A percentile compares a stretch with the other conserved stretches of the same genome.
These are phyloP conservation scores for Magallana angulata DNA, from an alignment of 1,140 invertebrate species.

Conservation along the genomic window DNA sequence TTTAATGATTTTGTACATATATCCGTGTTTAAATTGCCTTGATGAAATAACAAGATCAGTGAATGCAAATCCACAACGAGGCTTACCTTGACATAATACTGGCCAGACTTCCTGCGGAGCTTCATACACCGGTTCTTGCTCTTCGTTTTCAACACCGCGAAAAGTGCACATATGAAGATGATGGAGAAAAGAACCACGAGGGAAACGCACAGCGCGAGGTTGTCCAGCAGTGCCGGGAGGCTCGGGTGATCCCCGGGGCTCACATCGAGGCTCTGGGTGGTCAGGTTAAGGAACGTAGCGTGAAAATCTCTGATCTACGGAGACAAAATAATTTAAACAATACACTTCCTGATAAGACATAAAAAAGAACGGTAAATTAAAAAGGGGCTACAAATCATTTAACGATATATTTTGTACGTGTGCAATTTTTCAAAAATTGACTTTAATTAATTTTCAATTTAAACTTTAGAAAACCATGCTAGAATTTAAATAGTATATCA, in stretches of 20 bases:
- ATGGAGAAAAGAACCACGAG: background rate
- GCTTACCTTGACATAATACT: slow-evolving; percentile 2
- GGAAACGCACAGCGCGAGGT: background rate
- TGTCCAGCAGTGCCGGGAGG: background rate
- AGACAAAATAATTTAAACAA: background rate
- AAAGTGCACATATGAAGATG: background rate
- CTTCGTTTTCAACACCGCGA: background rate
- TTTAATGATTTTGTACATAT: too few relatives aligned
- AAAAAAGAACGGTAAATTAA: background rate
- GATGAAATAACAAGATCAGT: too few relatives aligned
- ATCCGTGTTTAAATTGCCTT: too few relatives aligned
- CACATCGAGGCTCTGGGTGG: background rate
- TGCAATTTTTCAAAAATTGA: too few relatives aligned
- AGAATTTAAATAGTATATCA: too few relatives aligned
- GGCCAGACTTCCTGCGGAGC: background rate
- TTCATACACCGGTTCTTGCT: slow-evolving; percentile 27
- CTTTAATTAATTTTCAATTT: too few relatives aligned
- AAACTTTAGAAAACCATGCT: too few relatives aligned
- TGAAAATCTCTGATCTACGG: background rate
- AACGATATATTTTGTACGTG: too few relatives aligned
- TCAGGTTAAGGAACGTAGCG: background rate
- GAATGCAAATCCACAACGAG: too few relatives aligned
- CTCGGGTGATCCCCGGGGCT: background rate
- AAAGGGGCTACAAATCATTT: too few relatives aligned
- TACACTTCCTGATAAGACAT: background rate